These are phyloP conservation scores for Vanacampus margaritifer DNA, from an alignment of 2,113 vertebrate species.

Conservation along the genomic window DNA sequence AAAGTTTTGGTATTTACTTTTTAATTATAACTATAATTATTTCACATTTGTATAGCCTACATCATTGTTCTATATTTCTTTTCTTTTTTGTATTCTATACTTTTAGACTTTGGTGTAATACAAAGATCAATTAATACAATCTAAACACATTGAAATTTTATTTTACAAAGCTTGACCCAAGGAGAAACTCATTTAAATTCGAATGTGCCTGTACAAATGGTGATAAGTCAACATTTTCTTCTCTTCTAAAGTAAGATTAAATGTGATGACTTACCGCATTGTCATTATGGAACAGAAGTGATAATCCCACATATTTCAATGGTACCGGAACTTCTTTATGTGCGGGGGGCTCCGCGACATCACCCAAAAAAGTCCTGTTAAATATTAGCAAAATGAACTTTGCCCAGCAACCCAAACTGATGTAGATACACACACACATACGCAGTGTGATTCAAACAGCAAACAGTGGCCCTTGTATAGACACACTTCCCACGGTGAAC, in stretches of 20 bases:
- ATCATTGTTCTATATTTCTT: background rate
- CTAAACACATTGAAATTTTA: background rate
- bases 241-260: background rate
- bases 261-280: conserved; percentile 51
- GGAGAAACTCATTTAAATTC: background rate
- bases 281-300: conserved; percentile 15
- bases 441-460: conserved; percentile 37
- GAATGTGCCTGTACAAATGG: background rate
- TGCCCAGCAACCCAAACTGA: conserved; percentile 34
- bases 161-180: background rate
- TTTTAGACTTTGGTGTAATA: background rate
- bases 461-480: conserved; percentile 36
- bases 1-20: too few relatives aligned
- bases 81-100: background rate
- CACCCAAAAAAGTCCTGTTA: conserved; percentile 57
- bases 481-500: conserved; percentile 19
- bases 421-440: conserved; percentile 38
- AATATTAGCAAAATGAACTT: conserved; percentile 68
- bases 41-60: background rate
- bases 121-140: background rate
- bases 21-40: background rate
- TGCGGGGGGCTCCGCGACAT: conserved; percentile 18
- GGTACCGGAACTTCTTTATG: conserved; percentile 4
- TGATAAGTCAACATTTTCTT: background rate
- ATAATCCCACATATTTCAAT: conserved; percentile 10